Evolutionary conservation across 2,888 invertebrate species (phyloP), one percentile per base, ranked within the genome.

Genomic region (Chrysolina oricalcia): DNA sequence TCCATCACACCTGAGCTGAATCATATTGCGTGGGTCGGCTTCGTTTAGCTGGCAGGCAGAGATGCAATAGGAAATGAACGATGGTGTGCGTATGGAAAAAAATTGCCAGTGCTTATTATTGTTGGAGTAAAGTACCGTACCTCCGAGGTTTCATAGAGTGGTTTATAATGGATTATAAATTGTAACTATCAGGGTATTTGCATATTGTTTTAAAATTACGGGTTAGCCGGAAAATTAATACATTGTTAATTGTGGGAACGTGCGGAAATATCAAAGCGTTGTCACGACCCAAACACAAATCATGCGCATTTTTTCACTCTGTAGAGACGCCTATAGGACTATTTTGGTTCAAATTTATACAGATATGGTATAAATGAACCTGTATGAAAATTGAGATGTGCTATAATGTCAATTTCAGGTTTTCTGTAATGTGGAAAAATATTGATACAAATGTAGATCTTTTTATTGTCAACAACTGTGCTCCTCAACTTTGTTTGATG

Each of bases 1-100:
- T 76, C 81, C 86, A 87, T 87, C 87, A 87, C 87, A 87, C 87
- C 86, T 87, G 86, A 81, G 85, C 83, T 87, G 87, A 87, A 84
- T 87, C 87, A 87, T 83, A 83, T 74, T 56, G 35, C 41, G 40
- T 72, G 41, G 65, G 43, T 27, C 46, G 71, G 64, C 35, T 63
- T 46, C 43, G 27, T 71, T 66, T 46, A 35, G 19, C 62, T 43
- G 50, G n/a, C 48, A 35, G 73, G 73, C 66, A 78, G 70, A 78
- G 78, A 76, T 76, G 72, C 21, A 76, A 78, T 77, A 75, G 78
- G 78, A 78, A 80, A 78, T 66, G 74, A 72, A 75, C 70, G 75
- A 75, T 68, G 66, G 72, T 59, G 73, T 69, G 46, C 64, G 64
- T 69, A 69, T 56, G 64, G 59, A 62, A 50, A 66, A 67, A 70